phyloP scores from a whole-genome alignment of 2,797 vertebrate species.

The Thaleichthys pacificus region DNA sequence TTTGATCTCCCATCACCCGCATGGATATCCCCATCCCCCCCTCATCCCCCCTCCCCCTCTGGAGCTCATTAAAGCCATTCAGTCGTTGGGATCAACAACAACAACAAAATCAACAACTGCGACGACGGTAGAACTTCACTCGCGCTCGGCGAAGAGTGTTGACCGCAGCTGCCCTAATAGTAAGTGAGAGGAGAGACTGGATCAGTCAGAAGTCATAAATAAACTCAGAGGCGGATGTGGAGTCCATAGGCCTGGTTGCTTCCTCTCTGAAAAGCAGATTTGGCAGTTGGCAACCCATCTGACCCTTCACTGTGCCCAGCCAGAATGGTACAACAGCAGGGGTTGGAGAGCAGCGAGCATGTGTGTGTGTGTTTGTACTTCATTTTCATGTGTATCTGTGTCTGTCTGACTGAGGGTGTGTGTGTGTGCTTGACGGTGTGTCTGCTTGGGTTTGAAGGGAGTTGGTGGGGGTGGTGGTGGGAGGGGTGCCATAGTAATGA shows the following conservation, averaged over 20 bases:
- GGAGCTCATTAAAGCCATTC: slow-evolving; percentile 52
- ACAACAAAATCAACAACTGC: slow-evolving; percentile 36
- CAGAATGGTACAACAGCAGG: background rate
- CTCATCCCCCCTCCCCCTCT: slow-evolving; percentile 27
- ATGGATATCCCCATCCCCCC: slow-evolving; percentile 19
- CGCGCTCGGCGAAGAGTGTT: background rate
- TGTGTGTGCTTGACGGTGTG: background rate
- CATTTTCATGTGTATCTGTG: too few relatives aligned
- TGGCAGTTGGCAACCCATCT: background rate
- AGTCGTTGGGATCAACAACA: slow-evolving; percentile 45
- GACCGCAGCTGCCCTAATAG: slow-evolving; percentile 30
- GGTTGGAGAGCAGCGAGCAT: background rate
- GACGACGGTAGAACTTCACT: background rate
- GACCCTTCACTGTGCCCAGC: background rate
- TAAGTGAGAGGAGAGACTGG: background rate
- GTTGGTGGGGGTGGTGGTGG: too few relatives aligned
- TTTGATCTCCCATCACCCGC: slow-evolving; percentile 53
- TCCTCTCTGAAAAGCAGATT: background rate
- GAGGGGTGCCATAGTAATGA: background rate
- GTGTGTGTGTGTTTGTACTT: background rate
- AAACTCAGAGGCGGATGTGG: background rate
- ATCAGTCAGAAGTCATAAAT: background rate
- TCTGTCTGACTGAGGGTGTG: background rate
- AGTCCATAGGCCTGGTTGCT: background rate
- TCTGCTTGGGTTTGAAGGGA: background rate